Evolutionary conservation across 2,888 invertebrate genomes (phyloP).

Genomic region (Chrysopilus asiliformis): DNA sequence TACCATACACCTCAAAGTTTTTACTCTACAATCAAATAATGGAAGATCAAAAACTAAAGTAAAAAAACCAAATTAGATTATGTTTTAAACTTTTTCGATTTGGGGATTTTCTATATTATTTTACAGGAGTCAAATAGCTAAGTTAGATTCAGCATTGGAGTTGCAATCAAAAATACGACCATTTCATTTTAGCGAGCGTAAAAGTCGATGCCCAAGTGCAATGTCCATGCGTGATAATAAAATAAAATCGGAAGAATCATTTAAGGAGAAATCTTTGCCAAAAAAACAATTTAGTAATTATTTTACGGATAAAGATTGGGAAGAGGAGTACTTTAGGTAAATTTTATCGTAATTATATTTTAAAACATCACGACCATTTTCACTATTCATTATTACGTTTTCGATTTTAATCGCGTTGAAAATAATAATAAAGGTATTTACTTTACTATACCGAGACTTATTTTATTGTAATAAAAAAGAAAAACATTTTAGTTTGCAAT

Average conservation of each 20-base stretch:
- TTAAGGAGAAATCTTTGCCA: slow-evolving; percentile 55
- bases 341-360: neutral
- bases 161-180: slow-evolving; percentile 51
- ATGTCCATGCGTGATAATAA: slow-evolving; percentile 24
- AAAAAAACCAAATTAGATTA: too few relatives aligned
- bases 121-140: slow-evolving; percentile 45
- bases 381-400: too few relatives aligned
- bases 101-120: too few relatives aligned
- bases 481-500: too few relatives aligned
- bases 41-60: slow-evolving; percentile 60
- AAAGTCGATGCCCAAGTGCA: slow-evolving; percentile 20
- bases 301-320: slow-evolving; percentile 54
- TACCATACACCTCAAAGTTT: slow-evolving; percentile 56
- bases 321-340: slow-evolving; percentile 58
- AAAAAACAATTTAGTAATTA: slow-evolving; percentile 56
- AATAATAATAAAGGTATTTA: too few relatives aligned
- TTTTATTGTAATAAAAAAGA: too few relatives aligned
- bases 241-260: slow-evolving; percentile 37
- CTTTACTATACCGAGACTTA: too few relatives aligned
- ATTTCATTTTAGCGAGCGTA: slow-evolving; percentile 46
- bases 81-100: too few relatives aligned
- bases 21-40: slow-evolving; percentile 58
- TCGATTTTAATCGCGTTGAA: too few relatives aligned
- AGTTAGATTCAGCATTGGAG: slow-evolving; percentile 46
- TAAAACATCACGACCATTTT: too few relatives aligned